Evolutionary conservation across 2,797 vertebrate genomes (phyloP), one percentile per base, ranked within the genome.

Genomic region (Kryptolebias ocellatus): DNA sequence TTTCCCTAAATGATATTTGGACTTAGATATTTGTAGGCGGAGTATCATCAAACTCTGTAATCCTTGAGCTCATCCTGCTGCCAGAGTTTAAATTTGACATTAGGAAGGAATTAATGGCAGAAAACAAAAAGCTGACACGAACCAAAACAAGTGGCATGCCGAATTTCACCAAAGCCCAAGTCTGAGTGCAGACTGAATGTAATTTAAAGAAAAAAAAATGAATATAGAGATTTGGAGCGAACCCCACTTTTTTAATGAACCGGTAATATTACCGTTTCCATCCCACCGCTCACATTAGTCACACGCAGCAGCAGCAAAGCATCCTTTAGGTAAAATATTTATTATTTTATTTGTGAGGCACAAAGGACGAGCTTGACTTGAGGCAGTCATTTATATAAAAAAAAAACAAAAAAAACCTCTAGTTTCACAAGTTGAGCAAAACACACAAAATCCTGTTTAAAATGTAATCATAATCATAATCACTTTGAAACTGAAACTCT

Each of bases 311-410:
- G 55, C 69, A 77, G 59, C 37, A 55, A 87, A 55, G 64, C 63
- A 71, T 67, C 73, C 65, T 75, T 77, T 80, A 59, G 79, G 77
- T 58, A 79, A 88, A 89, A 80, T 69, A 78, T 80, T 78, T 72
- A 59, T 83, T 84, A 79, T 61, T 46, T 57, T 37, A 45, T 70
- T 64, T 60, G 57, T 78, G 63, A 72, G 74, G 75, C 60, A 42
- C 49, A 37, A 11, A 62, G n/a, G 20, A 10, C 20, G 2, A 24
- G 18, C 29, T 51, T 37, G 47, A 37, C 28, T 11, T 24, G 18
- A 85, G 68, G 77, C 67, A 84, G 74, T 72, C 59, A 76, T 70
- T 72, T 75, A 71, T 24, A 24, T 24, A 1, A 24, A 24, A 24
- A 24, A 24, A 24, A 24, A 24, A 24, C n/a, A n/a, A n/a, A n/a